These are phyloP conservation scores for Melinaea menophilus DNA, from an alignment of 2,888 invertebrate genomes.

Conservation along the genomic window DNA sequence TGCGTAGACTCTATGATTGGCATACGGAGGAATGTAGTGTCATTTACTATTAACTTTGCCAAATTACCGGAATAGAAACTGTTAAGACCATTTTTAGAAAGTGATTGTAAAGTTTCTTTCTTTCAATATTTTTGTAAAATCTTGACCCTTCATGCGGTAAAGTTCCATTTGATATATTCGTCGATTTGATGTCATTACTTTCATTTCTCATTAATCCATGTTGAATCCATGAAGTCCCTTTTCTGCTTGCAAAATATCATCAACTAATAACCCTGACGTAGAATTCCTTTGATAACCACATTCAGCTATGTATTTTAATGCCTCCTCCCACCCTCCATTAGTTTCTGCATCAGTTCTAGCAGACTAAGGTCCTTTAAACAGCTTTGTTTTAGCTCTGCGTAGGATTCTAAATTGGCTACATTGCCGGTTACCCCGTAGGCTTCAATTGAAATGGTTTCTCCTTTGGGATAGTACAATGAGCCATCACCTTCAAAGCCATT, in stretches of 20 bases:
- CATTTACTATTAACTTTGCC: constrained; percentile 55
- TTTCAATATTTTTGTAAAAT: constrained; percentile 47
- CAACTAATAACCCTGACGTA: constrained; percentile 49
- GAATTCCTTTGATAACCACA: constrained; percentile 57
- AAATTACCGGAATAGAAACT: constrained; percentile 63
- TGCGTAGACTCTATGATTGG: constrained; percentile 66
- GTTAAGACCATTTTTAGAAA: constrained; percentile 54
- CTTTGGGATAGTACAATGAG: constrained; percentile 61
- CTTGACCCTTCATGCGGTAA: constrained; percentile 50
- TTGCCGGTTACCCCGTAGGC: constrained; percentile 64
- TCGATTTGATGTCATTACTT: constrained; percentile 42
- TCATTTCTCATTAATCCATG: constrained; percentile 18
- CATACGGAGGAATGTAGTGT: constrained; percentile 53
- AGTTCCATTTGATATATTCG: constrained; percentile 49
- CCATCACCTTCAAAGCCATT: constrained; percentile 71
- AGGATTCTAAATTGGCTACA: constrained; percentile 54
- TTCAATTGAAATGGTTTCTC: constrained; percentile 61
- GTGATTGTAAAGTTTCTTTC: constrained; percentile 49
- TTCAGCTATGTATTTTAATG: constrained; percentile 59
- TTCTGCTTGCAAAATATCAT: constrained; percentile 64
- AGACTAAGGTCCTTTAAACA: constrained; percentile 55
- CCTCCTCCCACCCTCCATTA: constrained; percentile 67
- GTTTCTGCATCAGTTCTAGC: constrained; percentile 66
- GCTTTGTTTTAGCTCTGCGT: constrained; percentile 47
- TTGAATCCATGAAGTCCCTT: constrained; percentile 52